Conservation (phyloP, 2,797 vertebrate species). For the Mus spretus region DNA sequence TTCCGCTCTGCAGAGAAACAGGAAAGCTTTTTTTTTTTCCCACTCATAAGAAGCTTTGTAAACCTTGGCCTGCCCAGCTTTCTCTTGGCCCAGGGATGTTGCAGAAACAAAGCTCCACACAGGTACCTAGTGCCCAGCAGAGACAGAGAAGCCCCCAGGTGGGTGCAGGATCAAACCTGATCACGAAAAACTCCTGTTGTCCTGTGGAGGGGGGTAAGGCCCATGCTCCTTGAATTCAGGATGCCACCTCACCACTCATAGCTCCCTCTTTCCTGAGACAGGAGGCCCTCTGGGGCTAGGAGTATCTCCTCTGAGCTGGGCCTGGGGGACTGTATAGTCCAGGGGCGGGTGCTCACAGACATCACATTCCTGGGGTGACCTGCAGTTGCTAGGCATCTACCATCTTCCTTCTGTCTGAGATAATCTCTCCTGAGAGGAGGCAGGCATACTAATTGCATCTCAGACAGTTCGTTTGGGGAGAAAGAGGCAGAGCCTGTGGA, state of each 20-base stretch:
- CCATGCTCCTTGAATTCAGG: not conserved
- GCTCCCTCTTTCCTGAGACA: not conserved
- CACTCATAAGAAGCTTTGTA: not conserved
- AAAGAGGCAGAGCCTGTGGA: constrained; percentile 67
- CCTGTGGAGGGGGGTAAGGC: not conserved
- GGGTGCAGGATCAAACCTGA: not conserved
- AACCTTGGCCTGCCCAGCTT: not conserved
- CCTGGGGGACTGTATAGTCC: not conserved
- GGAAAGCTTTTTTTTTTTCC: not conserved
- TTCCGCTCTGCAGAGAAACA: not conserved
- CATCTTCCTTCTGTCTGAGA: not conserved
- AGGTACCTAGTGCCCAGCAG: not conserved
- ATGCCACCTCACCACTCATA: not conserved
- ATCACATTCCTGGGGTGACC: constrained; percentile 42
- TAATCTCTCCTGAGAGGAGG: constrained; percentile 82
- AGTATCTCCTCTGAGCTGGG: not conserved
- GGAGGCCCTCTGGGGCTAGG: not conserved
- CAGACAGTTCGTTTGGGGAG: constrained; percentile 85
- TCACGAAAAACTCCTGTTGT: not conserved
- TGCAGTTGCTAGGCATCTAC: not conserved
- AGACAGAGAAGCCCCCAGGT: not conserved
- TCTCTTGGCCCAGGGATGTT: not conserved
- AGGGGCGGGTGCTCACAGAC: not conserved
- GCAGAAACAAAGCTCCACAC: not conserved
- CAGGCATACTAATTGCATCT: constrained; percentile 85